These are phyloP conservation scores for Hypotaenidia philippensis DNA, from an alignment of 2,797 vertebrate species.

Conservation along the genomic window DNA sequence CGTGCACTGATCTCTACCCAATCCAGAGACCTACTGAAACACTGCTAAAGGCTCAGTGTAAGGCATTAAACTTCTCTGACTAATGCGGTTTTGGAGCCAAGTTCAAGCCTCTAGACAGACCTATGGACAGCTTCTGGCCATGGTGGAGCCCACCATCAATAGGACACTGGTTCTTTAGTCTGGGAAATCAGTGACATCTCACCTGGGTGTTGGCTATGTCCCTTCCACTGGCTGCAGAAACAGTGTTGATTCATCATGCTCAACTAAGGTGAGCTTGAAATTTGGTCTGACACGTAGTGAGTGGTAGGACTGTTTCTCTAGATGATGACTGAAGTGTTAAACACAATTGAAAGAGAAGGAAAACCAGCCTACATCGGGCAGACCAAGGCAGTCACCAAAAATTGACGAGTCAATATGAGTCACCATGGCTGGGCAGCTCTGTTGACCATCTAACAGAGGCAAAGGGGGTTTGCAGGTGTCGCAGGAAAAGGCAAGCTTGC, in stretches of 20 bases:
- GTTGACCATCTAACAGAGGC: rapidly evolving
- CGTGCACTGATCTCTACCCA: not conserved
- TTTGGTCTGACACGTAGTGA: not conserved
- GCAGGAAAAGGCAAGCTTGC: not conserved
- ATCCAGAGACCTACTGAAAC: not conserved
- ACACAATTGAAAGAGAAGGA: not conserved
- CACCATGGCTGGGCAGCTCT: not conserved
- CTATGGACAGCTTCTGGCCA: not conserved
- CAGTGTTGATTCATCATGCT: not conserved
- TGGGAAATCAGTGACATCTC: not conserved
- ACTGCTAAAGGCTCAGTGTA: not conserved
- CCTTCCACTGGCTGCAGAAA: not conserved
- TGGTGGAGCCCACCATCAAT: not conserved
- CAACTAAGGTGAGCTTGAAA: not conserved
- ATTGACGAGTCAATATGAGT: rapidly evolving
- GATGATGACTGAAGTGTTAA: not conserved
- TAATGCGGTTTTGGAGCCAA: not conserved
- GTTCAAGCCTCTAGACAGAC: not conserved
- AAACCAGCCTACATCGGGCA: rapidly evolving
- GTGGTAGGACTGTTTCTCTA: too few relatives aligned
- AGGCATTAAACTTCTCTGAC: not conserved
- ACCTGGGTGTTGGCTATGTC: not conserved
- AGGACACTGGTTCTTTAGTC: not conserved
- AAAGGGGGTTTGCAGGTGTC: not conserved
- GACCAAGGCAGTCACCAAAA: not conserved